Evolutionary conservation across 1,140 invertebrate genomes (phyloP), one percentile per base, ranked within the genome.

Genomic region (Drosophila parabipectinata): DNA sequence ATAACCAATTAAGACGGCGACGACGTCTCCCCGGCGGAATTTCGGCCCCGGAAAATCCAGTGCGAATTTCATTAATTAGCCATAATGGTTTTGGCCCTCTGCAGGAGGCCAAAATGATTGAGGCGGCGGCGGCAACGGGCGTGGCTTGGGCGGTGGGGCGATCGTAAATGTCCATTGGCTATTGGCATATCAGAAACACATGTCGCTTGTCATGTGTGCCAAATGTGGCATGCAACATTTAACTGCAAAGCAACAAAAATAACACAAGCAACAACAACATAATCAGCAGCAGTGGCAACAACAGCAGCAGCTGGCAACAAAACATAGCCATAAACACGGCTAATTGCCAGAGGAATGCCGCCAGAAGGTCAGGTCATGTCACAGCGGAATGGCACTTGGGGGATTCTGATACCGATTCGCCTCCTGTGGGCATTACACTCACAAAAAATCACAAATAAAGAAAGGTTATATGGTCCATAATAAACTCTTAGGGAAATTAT

Each of bases 201-300:
- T 82, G 82, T 87, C 74, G 78, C 83, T 73, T 85, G 82, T 85
- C 82, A 83, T 88, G 63, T 83, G 79, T 77, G 82, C 72, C 72
- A 83, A 88, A 88, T 88, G 83, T 88, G 72, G 83, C 84, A 88
- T 87, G 84, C 83, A 87, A 88, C 83, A 87, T 87, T 87, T 88
- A 88, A 79, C 83, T 83, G 76, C 83, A 72, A 57, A 62, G 18
- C 37, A 57, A 26, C 68, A 54, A 21, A 28, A 48, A 54, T 34
- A 50, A 50, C 51, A 28, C 58, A 41, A 55, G 58, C 34, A 59
- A 51, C 61, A 56, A n/a, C 9, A 51, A 8, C 60, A 48, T 51
- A 18, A 59, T 15, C 41, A 6, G n/a, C 34, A 32, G 41, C 45
- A 71, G 44, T 39, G 62, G 34, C 58, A 39, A 64, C 47, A 74